Evolutionary conservation across 1,140 invertebrate genomes (phyloP).

Genomic region (Xylocopa sonorina): DNA sequence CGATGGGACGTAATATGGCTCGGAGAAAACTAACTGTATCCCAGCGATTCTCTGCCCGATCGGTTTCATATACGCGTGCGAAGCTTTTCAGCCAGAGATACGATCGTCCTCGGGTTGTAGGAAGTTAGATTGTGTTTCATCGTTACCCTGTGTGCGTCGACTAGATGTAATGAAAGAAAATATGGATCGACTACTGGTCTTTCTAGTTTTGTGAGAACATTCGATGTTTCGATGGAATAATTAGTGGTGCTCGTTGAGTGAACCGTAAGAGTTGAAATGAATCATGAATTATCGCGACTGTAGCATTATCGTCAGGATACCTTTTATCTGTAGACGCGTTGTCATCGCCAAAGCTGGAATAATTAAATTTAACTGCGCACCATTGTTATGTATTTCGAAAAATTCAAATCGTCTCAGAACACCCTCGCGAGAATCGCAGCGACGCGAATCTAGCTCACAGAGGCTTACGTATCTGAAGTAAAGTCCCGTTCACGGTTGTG

Average conservation of each 20-base stretch:
- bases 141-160: neutral
- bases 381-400: no score
- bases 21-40: conserved; percentile 23
- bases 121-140: neutral
- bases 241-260: no score
- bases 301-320: no score
- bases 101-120: neutral
- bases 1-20: neutral
- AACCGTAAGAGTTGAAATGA: no score
- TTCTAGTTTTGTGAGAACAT: neutral
- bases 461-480: neutral
- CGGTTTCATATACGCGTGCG: conserved; percentile 3
- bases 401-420: no score
- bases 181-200: no score
- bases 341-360: no score
- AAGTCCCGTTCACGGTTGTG: neutral
- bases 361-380: no score
- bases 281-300: no score
- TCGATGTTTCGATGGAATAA: no score
- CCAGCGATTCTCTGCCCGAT: neutral
- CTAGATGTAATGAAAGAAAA: neutral
- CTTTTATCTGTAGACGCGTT: no score
- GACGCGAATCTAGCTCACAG: neutral
- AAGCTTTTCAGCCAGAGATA: conserved; percentile 13
- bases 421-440: no score